These are phyloP conservation scores for Takifugu bimaculatus DNA, from an alignment of 2,113 vertebrate species.

Conservation along the genomic window DNA sequence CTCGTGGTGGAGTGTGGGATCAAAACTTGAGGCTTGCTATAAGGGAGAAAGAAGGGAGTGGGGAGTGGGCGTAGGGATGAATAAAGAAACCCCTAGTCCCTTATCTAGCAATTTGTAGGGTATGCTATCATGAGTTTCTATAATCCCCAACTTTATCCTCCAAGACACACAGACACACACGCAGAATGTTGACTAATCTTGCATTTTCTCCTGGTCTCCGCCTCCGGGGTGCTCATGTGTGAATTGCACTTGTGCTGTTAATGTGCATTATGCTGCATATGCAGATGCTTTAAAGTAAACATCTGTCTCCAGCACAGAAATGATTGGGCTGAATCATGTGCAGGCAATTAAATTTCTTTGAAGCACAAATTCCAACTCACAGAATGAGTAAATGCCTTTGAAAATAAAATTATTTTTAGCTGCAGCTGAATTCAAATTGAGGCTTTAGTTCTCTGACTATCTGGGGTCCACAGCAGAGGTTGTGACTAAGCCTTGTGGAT, in stretches of 20 bases:
- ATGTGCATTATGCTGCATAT: conserved; percentile 10
- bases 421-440: conserved; percentile 22
- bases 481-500: conserved; percentile 60
- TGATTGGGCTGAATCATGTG: not conserved
- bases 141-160: conserved; percentile 59
- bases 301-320: conserved; percentile 8
- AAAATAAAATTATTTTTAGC: conserved; percentile 1
- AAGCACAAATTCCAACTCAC: not conserved
- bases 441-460: conserved; percentile 31
- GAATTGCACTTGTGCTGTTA: conserved; percentile 8
- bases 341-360: not conserved
- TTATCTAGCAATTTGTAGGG: conserved; percentile 59
- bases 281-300: conserved; percentile 3
- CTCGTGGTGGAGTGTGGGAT: conserved; percentile 53
- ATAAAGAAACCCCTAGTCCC: conserved; percentile 33
- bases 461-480: conserved; percentile 33
- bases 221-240: not conserved
- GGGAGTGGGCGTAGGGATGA: conserved; percentile 36
- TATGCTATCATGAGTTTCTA: conserved; percentile 47
- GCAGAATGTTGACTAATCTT: conserved; percentile 24
- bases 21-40: conserved; percentile 54
- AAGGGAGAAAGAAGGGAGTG: conserved; percentile 40
- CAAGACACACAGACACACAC: conserved; percentile 35
- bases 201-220: conserved; percentile 19
- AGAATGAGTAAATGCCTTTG: conserved; percentile 1